Conservation (phyloP, 2,797 vertebrate genomes). For the Sphaeramia orbicularis region DNA sequence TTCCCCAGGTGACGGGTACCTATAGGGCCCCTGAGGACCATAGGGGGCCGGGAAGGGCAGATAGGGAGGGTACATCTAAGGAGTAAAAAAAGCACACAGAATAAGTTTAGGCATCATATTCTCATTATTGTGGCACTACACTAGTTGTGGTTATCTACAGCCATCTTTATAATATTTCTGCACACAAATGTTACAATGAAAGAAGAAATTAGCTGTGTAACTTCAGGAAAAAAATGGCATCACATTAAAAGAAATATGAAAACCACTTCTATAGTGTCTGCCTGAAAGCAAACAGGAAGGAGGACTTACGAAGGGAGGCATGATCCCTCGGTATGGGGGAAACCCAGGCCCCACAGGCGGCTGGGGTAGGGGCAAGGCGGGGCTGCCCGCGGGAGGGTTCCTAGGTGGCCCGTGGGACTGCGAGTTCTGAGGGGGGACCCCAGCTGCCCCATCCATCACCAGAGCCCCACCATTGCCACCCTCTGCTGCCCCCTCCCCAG, state of each 20-base stretch:
- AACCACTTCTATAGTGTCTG: background rate
- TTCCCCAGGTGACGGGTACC: constrained; percentile 90
- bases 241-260: background rate
- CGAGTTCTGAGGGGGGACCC: constrained; percentile 80
- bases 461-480: constrained; percentile 86
- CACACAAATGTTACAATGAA: background rate
- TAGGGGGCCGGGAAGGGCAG: constrained; percentile 92
- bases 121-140: background rate
- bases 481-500: constrained; percentile 88
- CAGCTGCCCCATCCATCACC: constrained; percentile 87
- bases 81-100: background rate
- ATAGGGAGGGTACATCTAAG: constrained; percentile 94
- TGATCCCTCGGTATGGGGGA: constrained; percentile 92
- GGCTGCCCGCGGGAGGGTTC: constrained; percentile 85
- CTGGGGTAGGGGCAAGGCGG: constrained; percentile 86
- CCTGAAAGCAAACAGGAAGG: background rate
- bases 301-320: constrained; percentile 92
- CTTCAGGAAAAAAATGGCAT: background rate
- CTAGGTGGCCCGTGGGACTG: constrained; percentile 84
- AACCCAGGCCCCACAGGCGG: constrained; percentile 90
- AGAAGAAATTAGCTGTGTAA: background rate
- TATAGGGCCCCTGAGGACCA: constrained; percentile 92
- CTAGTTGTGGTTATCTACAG: background rate
- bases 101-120: background rate
- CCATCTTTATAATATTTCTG: background rate